These are phyloP conservation scores for Urocitellus parryii DNA, from an alignment of 2,113 vertebrate species.

Conservation along the genomic window DNA sequence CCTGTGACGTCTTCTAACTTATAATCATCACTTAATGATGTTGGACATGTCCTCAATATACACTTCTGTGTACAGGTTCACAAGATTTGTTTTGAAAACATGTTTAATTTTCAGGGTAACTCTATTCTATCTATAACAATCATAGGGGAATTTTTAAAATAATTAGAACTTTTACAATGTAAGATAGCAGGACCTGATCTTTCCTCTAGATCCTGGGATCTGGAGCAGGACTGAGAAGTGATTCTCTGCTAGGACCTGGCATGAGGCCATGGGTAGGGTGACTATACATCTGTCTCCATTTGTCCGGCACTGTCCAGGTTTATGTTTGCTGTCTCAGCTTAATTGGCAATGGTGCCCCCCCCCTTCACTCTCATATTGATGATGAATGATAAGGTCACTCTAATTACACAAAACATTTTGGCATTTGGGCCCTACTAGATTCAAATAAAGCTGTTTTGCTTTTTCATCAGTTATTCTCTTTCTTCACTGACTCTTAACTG, in stretches of 20 bases:
- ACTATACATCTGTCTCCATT: background rate
- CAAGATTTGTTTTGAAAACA: background rate
- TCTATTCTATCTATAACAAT: background rate
- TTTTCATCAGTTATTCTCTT: constrained; percentile 16
- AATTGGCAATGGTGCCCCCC: background rate
- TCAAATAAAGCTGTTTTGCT: constrained; percentile 16
- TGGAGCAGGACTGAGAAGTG: background rate
- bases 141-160: background rate
- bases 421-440: background rate
- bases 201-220: background rate
- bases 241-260: background rate
- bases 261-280: background rate
- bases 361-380: constrained; percentile 32
- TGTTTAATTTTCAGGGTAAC: constrained; percentile 7
- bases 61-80: background rate
- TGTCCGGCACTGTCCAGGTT: background rate
- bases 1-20: background rate
- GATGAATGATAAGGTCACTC: background rate
- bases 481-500: background rate
- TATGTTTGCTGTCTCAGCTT: background rate
- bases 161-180: background rate
- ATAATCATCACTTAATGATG: background rate
- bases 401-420: background rate
- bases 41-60: background rate
- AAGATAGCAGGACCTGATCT: background rate